phyloP scores from a whole-genome alignment of 2,113 vertebrate species.

The Polypterus senegalus region DNA sequence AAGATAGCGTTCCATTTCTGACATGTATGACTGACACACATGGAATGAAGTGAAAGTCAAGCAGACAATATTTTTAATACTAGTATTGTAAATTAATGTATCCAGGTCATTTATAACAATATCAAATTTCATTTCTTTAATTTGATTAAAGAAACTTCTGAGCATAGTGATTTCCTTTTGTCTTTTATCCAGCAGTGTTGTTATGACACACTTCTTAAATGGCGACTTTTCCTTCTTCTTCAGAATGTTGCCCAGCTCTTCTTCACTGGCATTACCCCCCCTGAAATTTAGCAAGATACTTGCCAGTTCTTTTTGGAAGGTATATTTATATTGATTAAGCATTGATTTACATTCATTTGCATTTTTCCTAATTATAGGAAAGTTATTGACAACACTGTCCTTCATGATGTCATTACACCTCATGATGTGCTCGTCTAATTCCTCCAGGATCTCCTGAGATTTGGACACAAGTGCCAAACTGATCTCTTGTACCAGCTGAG shows the following conservation, averaged over 20 bases:
- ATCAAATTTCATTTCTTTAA: background rate
- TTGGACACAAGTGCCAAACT: slow-evolving; percentile 17
- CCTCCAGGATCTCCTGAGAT: slow-evolving; percentile 16
- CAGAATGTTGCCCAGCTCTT: slow-evolving; percentile 10
- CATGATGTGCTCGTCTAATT: slow-evolving; percentile 14
- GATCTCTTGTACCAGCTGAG: slow-evolving; percentile 21
- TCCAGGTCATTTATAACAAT: slow-evolving; percentile 5
- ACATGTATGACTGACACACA: slow-evolving; percentile 12
- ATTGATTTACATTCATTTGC: slow-evolving; percentile 17
- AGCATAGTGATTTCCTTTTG: slow-evolving; percentile 11
- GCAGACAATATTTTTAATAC: slow-evolving; percentile 10
- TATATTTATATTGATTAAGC: slow-evolving; percentile 15
- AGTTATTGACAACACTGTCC: slow-evolving; percentile 10
- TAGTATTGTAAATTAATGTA: background rate
- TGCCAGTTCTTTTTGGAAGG: slow-evolving; percentile 20
- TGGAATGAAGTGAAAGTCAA: slow-evolving; percentile 21
- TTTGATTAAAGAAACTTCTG: background rate
- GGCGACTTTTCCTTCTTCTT: slow-evolving; percentile 18
- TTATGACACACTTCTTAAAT: slow-evolving; percentile 13
- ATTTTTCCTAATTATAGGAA: slow-evolving; percentile 19
- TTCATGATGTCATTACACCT: slow-evolving; percentile 23
- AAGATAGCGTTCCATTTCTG: slow-evolving; percentile 10
- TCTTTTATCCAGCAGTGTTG: slow-evolving; percentile 13
- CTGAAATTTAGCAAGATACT: slow-evolving; percentile 18
- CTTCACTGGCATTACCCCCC: slow-evolving; percentile 18